Base-by-base conservation (phyloP, 1,140 invertebrate species). In the Conus betulinus region DNA sequence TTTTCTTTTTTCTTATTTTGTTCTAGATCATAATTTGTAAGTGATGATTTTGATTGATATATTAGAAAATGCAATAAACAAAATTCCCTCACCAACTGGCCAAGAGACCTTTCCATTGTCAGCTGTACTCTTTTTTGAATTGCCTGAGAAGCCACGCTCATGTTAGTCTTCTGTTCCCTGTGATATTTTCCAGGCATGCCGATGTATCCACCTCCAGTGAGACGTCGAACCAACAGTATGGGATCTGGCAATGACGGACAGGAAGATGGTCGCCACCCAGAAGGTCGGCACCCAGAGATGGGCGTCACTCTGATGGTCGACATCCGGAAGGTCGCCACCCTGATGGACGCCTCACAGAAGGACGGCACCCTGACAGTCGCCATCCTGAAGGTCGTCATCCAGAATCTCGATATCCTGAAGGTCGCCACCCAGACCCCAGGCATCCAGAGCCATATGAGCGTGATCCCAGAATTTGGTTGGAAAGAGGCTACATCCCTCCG, bases 191-290 rank as follows among this genome's bases (percentile, higher is more conserved):
- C 90, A 94, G 95, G 93, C 60, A 94, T 95, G 91, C 92, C 93
- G 83, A 94, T 94, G 90, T 94, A 92, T 87, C 91, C 92, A 57
- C 89, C 90, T 85, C 89, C 90, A 84, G 88, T 94, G 81, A 87
- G 94, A 52, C 91, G 90, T 52, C 92, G 95, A 27, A 95, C 94
- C 84, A 94, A 95, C 87, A 95, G 94, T 91, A 94, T 95, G 91
- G 94, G 94, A 7, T 95, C 95, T 76, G 95, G 92, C 20, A 93
- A 93, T 88, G 95, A 95, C 20, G 94, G 93, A 89, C 94, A 93
- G 60, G 93, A 94, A 87, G 92, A 93, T 13, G 84, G 84, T 39
- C 84, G 84, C 23, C 84, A 85, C 27, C 78, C 67, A n/a, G 92
- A 81, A 20, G 79, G 79, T 8, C 79, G 79, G 17, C 79, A 81